phyloP scores from a whole-genome alignment of 2,113 vertebrate genomes.

The Ophiodon elongatus region DNA sequence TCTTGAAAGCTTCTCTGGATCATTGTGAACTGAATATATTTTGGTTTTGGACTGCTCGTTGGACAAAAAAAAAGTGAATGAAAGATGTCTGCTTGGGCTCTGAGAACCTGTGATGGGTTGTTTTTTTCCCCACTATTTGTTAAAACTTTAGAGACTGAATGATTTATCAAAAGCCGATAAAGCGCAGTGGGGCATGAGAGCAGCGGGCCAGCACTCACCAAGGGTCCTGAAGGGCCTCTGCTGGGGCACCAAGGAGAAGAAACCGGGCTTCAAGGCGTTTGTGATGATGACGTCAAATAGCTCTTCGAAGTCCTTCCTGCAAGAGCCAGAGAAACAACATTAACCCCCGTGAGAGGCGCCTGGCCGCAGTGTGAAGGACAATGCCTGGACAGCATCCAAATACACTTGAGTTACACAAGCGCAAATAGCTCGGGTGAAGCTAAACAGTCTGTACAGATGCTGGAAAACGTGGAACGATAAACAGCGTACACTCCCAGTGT shows the following conservation, averaged over 20 bases:
- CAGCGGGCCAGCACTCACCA: slow-evolving; percentile 82
- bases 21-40: background rate
- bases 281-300: slow-evolving; percentile 96
- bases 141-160: background rate
- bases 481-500: background rate
- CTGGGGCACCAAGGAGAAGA: slow-evolving; percentile 92
- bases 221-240: slow-evolving; percentile 94
- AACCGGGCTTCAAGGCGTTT: slow-evolving; percentile 97
- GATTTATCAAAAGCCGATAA: background rate
- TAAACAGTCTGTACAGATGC: slow-evolving; percentile 18
- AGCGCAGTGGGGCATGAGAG: background rate
- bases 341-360: background rate
- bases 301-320: slow-evolving; percentile 92
- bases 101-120: background rate
- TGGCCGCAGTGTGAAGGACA: slow-evolving; percentile 2
- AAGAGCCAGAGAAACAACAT: slow-evolving; percentile 55
- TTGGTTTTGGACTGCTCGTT: background rate
- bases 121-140: background rate
- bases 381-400: slow-evolving; percentile 36
- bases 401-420: slow-evolving; percentile 3
- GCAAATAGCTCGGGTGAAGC: slow-evolving; percentile 7
- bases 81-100: background rate
- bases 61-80: background rate
- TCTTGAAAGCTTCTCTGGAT: background rate
- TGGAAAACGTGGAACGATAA: slow-evolving; percentile 30